Base-by-base conservation (phyloP, 2,888 invertebrate species). In the Plagodis dolabraria region DNA sequence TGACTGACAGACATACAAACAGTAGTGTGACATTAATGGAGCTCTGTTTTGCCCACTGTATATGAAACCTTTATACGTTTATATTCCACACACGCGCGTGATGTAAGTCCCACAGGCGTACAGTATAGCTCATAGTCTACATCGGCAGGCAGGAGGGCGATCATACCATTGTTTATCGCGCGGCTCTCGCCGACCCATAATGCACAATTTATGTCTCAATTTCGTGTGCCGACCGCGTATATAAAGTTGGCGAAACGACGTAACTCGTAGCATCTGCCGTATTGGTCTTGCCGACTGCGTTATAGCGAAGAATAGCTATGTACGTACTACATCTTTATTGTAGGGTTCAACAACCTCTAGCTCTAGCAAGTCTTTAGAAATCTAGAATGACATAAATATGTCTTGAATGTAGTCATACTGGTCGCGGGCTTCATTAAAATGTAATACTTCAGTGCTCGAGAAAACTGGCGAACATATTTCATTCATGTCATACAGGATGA, bases 201-300 rank as follows among this genome's bases (percentile, higher is more conserved):
- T 68, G 60, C 62, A 64, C 62, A 60, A 68, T 67, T 72, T 69
- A 76, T 76, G 70, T 71, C 74, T 75, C 72, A 68, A 75, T 79
- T 75, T 77, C 70, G 64, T 71, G 68, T 68, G 69, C 64, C 63
- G 66, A 68, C 70, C 53, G 59, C 36, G 36, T 36, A 36, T 66
- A 65, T 64, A 61, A 64, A 68, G 66, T 71, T 67, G 69, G 64
- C 69, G 47, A 63, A 40, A 49, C 51, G 64, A 62, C 57, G 54
- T 58, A 55, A 59, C 63, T 64, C 68, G 64, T 65, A 54, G 60
- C 60, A 48, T 44, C 46, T 42, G 45, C 43, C 38, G 50, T 12
- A 43, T 38, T 43, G 33, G 40, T 48, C 47, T 42, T 7, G 36
- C 42, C 33, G 40, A 48, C 33, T 38, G 33, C n/a, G 40, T 8